Evolutionary conservation across 2,888 invertebrate genomes (phyloP).

Genomic region (Loripinus fragilis): DNA sequence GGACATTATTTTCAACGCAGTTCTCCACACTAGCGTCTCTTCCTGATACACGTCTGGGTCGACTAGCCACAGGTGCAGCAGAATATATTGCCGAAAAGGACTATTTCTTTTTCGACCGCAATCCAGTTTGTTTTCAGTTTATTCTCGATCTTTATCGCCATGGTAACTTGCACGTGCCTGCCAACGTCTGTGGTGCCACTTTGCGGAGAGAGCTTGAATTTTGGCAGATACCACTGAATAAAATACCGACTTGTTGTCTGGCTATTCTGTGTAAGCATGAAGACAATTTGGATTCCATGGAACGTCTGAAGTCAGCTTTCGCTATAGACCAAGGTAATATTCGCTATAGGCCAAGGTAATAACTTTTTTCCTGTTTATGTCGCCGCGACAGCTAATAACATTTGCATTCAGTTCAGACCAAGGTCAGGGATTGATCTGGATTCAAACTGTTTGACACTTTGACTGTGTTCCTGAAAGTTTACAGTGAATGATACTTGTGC

Average conservation of each 20-base stretch:
- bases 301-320: slow-evolving; percentile 8
- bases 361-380: too few species aligned
- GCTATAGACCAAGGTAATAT: slow-evolving; percentile 18
- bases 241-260: slow-evolving; percentile 28
- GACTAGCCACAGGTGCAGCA: slow-evolving; percentile 21
- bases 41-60: slow-evolving; percentile 51
- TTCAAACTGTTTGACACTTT: too few species aligned
- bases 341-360: too few species aligned
- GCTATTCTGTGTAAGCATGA: slow-evolving; percentile 25
- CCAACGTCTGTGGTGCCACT: slow-evolving; percentile 28
- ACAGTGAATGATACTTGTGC: too few species aligned
- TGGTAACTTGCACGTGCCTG: slow-evolving; percentile 46
- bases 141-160: slow-evolving; percentile 69
- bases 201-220: slow-evolving; percentile 25
- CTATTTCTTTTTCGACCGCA: slow-evolving; percentile 71
- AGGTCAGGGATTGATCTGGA: too few species aligned
- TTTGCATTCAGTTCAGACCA: too few species aligned
- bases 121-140: slow-evolving; percentile 65
- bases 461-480: too few species aligned
- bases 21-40: slow-evolving; percentile 39
- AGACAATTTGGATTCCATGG: slow-evolving; percentile 18
- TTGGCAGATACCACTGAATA: slow-evolving; percentile 32
- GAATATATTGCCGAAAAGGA: slow-evolving; percentile 32
- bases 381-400: too few species aligned
- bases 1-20: slow-evolving; percentile 52